Evolutionary conservation across 2,113 vertebrate species (phyloP).

Genomic region (Empidonax traillii): DNA sequence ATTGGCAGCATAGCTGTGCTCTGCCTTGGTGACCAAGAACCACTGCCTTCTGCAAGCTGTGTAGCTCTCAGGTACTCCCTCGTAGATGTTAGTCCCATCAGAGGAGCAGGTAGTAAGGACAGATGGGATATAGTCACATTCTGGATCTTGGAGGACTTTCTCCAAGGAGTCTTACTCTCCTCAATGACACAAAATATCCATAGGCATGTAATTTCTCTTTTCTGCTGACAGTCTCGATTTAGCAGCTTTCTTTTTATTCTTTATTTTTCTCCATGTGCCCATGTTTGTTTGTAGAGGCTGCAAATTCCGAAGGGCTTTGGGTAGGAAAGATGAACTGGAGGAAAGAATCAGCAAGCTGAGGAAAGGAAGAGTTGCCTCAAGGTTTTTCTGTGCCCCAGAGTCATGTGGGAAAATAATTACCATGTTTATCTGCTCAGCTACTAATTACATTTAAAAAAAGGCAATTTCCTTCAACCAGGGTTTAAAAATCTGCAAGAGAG

Average conservation of each 20-base stretch:
- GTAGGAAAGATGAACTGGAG: not conserved
- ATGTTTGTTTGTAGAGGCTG: not conserved
- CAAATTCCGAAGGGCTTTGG: not conserved
- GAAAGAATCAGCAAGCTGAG: not conserved
- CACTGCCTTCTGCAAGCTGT: not conserved
- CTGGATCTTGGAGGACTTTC: not conserved
- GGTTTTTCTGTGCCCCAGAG: not conserved
- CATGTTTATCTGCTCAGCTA: not conserved
- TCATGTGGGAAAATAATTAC: not conserved
- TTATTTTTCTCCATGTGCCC: not conserved
- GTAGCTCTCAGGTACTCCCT: not conserved
- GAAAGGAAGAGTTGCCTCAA: not conserved
- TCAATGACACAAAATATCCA: not conserved
- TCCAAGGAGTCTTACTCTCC: not conserved
- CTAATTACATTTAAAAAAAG: not conserved
- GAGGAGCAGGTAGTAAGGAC: not conserved
- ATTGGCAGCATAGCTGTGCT: not conserved
- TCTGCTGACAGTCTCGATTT: not conserved
- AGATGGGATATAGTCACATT: not conserved
- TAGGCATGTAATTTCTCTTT: rapidly evolving
- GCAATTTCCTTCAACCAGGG: rapidly evolving
- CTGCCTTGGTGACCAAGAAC: not conserved
- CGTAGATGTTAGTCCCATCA: not conserved
- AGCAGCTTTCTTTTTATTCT: not conserved
- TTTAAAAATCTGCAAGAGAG: not conserved